Evolutionary conservation across 1,140 invertebrate genomes (phyloP), one percentile per base, ranked within the genome.

Genomic region (Heliconius eleuchia): DNA sequence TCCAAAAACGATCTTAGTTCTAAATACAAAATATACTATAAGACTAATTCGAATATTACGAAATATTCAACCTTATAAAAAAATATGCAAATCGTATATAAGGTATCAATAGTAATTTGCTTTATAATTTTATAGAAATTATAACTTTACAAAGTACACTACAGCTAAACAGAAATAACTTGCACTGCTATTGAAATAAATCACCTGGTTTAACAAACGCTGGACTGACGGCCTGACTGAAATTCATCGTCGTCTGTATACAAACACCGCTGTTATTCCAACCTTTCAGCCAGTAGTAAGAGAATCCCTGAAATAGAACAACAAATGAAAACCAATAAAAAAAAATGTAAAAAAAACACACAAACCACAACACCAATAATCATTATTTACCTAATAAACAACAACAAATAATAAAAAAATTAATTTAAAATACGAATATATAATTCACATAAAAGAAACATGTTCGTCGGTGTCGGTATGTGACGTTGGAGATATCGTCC

Each of bases 221-320:
- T 27, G 98, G 98, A 91, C 98, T 98, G 2, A 97, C 80, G 4
- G 98, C 98, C 76, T 94, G 82, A 9, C 97, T 97, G 52, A 96
- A 96, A 88, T 97, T 97, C 79, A 97, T 96, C 1, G 96, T 97
- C 3, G 97, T 97, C 80, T 96, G 96, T 16, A 97, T 95, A 91
- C 98, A 99, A 23, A 96, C 88, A n/a, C 97, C 97, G 37, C 89
- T 95, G 16, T 94, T 95, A 84, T 96, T 96, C 78, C 95, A 95
- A 34, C 96, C 96, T 37, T 91, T 92, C 86, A 96, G 93, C 95
- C 95, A 97, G 39, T 92, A 88, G 86, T 96, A 96, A n/a, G 94
- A 88, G 80, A 86, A 95, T 1, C 94, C 91, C 95, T 96, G 85
- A 57, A 91, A 87, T 73, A 78, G 83, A 46, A 70, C 11, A 60